Conservation (phyloP, 2,888 invertebrate genomes). For the Hemithea aestivaria region DNA sequence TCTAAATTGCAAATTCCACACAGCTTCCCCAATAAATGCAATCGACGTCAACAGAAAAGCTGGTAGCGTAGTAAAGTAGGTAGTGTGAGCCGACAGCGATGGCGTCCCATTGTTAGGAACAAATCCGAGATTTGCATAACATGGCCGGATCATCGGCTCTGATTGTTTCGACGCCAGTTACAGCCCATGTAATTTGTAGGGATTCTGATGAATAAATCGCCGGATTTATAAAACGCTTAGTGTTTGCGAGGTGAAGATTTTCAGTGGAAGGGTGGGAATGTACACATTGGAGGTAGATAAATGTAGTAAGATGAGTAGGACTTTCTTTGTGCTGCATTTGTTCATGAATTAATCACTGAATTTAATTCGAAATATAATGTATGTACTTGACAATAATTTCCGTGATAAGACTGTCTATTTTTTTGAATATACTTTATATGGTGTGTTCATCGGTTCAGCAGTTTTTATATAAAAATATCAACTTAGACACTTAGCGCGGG, state of each 20-base stretch:
- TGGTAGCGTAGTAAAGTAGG: constrained; percentile 33
- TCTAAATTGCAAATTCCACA: constrained; percentile 13
- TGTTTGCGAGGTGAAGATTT: constrained; percentile 17
- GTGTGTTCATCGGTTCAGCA: too few species aligned
- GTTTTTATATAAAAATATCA: too few species aligned
- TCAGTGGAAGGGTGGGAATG: too few species aligned
- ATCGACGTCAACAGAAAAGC: constrained; percentile 40
- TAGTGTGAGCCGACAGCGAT: constrained; percentile 45
- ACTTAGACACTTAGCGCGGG: too few species aligned
- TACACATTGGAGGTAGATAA: too few species aligned
- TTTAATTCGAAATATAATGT: too few species aligned
- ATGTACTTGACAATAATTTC: too few species aligned
- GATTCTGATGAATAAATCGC: constrained; percentile 63
- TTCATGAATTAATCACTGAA: too few species aligned
- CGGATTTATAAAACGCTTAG: constrained; percentile 45
- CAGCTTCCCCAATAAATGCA: constrained; percentile 36
- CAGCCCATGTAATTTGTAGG: constrained; percentile 69
- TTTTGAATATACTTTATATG: too few species aligned
- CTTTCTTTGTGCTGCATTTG: too few species aligned
- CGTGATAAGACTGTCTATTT: too few species aligned
- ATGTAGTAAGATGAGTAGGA: too few species aligned
- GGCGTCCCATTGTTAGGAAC: constrained; percentile 59
- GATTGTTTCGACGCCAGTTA: constrained; percentile 70
- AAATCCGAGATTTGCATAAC: constrained; percentile 74
- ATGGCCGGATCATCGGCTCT: constrained; percentile 65